Evolutionary conservation across 2,797 vertebrate genomes (phyloP).

Genomic region (Anisognathus igniventris): DNA sequence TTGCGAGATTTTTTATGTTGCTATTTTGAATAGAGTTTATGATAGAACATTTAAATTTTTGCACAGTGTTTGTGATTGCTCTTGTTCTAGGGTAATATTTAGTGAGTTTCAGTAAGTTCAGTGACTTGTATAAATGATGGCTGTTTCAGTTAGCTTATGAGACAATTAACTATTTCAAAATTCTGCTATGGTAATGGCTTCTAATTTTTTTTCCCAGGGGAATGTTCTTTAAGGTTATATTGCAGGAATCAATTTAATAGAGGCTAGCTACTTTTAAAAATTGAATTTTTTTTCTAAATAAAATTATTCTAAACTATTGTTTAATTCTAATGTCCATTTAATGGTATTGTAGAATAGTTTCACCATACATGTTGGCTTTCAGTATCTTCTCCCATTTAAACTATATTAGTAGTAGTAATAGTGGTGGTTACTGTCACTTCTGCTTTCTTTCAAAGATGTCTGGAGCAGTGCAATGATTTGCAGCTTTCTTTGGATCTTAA

Average conservation of each 20-base stretch:
- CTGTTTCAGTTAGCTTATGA: neutral
- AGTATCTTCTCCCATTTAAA: neutral
- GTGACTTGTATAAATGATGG: neutral
- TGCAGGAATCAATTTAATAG: neutral
- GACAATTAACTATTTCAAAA: neutral
- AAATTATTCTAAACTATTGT: neutral
- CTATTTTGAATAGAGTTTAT: neutral
- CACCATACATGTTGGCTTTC: neutral
- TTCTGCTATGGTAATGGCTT: neutral
- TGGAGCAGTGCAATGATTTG: neutral
- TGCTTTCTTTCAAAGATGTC: neutral
- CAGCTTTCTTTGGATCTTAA: slow-evolving; percentile 3
- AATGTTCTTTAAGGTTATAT: neutral
- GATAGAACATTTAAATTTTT: neutral
- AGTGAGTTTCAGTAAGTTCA: neutral
- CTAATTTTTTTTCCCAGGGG: neutral
- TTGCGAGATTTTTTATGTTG: neutral
- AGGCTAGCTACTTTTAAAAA: neutral
- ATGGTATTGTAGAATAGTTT: neutral
- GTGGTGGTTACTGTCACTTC: neutral
- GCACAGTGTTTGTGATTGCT: neutral
- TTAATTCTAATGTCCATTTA: neutral
- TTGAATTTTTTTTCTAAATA: neutral
- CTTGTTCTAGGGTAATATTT: neutral
- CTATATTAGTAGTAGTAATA: neutral